Evolutionary conservation across 2,797 vertebrate genomes (phyloP).

Genomic region (Scolopax bukidnonensis): DNA sequence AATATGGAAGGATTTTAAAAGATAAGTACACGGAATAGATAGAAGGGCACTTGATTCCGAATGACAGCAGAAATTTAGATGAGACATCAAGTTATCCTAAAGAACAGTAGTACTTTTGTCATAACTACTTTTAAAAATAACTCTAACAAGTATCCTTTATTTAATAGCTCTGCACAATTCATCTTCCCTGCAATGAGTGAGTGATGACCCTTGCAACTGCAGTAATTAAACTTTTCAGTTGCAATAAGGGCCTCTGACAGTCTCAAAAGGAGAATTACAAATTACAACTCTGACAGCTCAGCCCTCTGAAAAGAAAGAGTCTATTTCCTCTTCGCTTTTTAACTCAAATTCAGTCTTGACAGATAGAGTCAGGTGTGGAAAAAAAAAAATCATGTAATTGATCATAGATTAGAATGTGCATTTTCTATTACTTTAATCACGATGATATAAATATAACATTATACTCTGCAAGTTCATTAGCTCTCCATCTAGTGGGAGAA

Average conservation of each 20-base stretch:
- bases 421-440: background rate
- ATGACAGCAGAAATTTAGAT: conserved; percentile 24
- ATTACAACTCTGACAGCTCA: conserved; percentile 22
- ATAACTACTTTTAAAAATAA: conserved; percentile 20
- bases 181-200: conserved; percentile 22
- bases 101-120: conserved; percentile 37
- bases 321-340: background rate
- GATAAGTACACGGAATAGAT: background rate
- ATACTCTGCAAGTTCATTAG: background rate
- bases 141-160: conserved; percentile 29
- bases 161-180: conserved; percentile 28
- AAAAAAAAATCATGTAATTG: background rate
- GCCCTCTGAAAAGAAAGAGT: background rate
- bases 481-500: background rate
- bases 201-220: conserved; percentile 16
- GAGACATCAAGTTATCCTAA: conserved; percentile 19
- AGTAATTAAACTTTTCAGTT: conserved; percentile 62
- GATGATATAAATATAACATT: background rate
- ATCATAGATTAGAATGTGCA: background rate
- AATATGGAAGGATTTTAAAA: background rate
- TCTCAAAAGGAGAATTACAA: conserved; percentile 47
- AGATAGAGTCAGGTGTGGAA: background rate
- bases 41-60: conserved; percentile 28
- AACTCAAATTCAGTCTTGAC: background rate
- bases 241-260: conserved; percentile 18